phyloP scores from a whole-genome alignment of 2,888 invertebrate species.

The Molanna angustata region DNA sequence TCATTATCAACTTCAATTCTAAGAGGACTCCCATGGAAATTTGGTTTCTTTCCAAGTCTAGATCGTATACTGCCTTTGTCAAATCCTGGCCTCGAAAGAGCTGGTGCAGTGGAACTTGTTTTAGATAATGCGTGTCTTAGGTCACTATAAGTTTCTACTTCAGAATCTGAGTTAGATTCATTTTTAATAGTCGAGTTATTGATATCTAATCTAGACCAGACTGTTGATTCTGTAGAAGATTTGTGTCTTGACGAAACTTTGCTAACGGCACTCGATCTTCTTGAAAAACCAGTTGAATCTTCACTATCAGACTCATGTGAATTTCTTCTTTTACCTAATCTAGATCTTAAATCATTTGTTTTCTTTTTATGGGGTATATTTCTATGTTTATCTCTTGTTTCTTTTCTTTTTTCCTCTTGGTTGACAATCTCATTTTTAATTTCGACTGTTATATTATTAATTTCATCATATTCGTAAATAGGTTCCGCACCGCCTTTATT shows the following conservation, averaged over 20 bases:
- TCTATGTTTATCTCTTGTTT: not conserved
- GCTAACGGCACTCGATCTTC: slow-evolving; percentile 50
- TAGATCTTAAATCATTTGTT: slow-evolving; percentile 11
- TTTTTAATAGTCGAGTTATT: slow-evolving; percentile 35
- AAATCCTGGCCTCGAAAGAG: slow-evolving; percentile 19
- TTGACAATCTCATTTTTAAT: slow-evolving; percentile 22
- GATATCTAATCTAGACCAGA: slow-evolving; percentile 57
- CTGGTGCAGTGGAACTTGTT: not conserved
- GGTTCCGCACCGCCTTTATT: not conserved
- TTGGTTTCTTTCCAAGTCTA: slow-evolving; percentile 44
- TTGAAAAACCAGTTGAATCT: slow-evolving; percentile 33
- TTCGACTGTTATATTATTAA: slow-evolving; percentile 25
- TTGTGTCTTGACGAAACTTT: slow-evolving; percentile 47
- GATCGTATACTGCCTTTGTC: slow-evolving; percentile 41
- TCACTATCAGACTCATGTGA: slow-evolving; percentile 32
- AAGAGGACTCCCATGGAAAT: slow-evolving; percentile 26
- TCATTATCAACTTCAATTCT: slow-evolving; percentile 54
- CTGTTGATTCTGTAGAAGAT: slow-evolving; percentile 46
- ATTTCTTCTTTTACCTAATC: slow-evolving; percentile 22
- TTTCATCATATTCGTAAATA: not conserved
- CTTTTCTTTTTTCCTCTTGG: not conserved
- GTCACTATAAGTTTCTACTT: slow-evolving; percentile 36
- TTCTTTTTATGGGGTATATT: not conserved
- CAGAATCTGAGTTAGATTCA: slow-evolving; percentile 19
- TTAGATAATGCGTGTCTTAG: slow-evolving; percentile 37